Percentiles rank a stretch among this genome's conserved stretches.
Evolutionary conservation across 2,797 vertebrate species (phyloP).

Genomic region (Lepidocolaptes lacrymiger): DNA sequence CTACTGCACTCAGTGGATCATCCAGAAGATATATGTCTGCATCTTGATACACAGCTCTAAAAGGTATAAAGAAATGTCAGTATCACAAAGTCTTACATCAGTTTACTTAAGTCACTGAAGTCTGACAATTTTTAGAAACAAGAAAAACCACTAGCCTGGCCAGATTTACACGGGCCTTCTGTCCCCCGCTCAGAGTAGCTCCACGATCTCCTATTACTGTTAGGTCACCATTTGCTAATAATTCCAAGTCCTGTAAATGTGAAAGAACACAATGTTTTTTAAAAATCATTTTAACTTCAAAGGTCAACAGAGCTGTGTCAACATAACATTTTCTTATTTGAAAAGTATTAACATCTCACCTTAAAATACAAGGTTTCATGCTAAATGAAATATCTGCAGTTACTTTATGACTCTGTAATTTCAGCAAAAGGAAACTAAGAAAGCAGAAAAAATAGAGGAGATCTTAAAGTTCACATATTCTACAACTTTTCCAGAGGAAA

Average conservation of each 20-base stretch:
- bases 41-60: constrained; percentile 92
- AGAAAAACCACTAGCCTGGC: constrained; percentile 81
- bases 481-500: not conserved
- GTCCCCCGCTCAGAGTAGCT: constrained; percentile 92
- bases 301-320: not conserved
- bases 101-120: not conserved
- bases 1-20: constrained; percentile 94
- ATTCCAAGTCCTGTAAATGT: constrained; percentile 85
- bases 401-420: not conserved
- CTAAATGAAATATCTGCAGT: not conserved
- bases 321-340: not conserved
- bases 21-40: constrained; percentile 96
- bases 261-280: not conserved
- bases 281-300: not conserved
- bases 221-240: constrained; percentile 89
- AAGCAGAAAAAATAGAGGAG: not conserved
- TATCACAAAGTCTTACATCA: not conserved
- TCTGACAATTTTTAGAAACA: not conserved
- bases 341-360: not conserved
- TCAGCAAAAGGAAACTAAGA: not conserved
- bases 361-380: not conserved
- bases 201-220: constrained; percentile 92
- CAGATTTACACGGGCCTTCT: constrained; percentile 92
- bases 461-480: not conserved
- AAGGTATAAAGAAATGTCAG: not conserved